These are phyloP conservation scores for Pachyseris speciosa DNA, from an alignment of 64 coral and sea anemone genomes.

Conservation along the genomic window DNA sequence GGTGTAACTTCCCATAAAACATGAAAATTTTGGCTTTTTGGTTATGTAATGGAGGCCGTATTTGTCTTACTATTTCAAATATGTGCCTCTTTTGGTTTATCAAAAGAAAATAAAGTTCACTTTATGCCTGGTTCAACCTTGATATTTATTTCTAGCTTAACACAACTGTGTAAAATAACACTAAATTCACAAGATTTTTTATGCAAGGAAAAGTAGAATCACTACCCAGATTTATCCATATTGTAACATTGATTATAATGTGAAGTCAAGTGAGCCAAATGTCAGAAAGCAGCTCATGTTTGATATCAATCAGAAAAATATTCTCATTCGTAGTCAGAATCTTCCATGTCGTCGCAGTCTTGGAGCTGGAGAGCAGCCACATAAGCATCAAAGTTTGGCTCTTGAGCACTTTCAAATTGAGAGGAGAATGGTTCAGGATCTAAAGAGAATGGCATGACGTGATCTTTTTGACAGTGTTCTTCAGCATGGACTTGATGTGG, in stretches of 20 bases:
- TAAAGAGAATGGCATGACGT: too few species aligned
- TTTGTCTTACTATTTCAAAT: conserved; percentile 6
- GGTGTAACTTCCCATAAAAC: too few species aligned
- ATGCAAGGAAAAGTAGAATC: neutral
- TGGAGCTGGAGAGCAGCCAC: conserved; percentile 38
- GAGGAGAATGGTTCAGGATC: neutral
- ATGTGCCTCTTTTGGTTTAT: neutral
- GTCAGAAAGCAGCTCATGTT: neutral
- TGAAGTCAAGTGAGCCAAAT: neutral
- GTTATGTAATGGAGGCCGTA: neutral
- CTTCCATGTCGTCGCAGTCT: conserved; percentile 6
- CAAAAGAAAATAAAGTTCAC: conserved; percentile 6
- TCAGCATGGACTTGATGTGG: too few species aligned
- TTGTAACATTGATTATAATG: neutral
- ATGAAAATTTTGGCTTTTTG: too few species aligned
- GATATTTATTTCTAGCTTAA: neutral
- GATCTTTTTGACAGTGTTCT: too few species aligned
- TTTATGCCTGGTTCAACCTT: neutral
- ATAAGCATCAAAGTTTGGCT: neutral
- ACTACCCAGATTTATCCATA: neutral
- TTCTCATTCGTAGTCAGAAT: conserved; percentile 26
- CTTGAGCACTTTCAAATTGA: neutral
- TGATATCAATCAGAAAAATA: conserved; percentile 27
- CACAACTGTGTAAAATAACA: conserved; percentile 5
- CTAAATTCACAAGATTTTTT: neutral